phyloP scores from a whole-genome alignment of 2,113 vertebrate genomes.

The Tichodroma muraria region DNA sequence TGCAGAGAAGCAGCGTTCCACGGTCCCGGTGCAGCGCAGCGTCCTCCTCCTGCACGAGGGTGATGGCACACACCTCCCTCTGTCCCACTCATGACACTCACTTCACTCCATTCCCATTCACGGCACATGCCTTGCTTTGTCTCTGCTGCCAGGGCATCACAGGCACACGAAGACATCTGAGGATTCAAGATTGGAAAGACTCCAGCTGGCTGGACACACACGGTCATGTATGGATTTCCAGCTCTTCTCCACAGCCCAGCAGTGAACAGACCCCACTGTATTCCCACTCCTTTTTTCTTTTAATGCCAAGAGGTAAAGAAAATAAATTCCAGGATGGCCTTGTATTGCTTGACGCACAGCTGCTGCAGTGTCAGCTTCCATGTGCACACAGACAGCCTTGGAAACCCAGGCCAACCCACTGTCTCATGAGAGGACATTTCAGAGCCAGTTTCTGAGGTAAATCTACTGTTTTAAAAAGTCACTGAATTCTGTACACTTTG shows the following conservation, averaged over 20 bases:
- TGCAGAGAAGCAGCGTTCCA: not conserved
- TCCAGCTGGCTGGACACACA: not conserved
- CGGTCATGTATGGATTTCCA: not conserved
- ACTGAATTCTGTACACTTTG: constrained; percentile 63
- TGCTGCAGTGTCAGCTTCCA: constrained; percentile 25
- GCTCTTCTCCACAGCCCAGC: not conserved
- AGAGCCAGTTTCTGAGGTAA: constrained; percentile 85
- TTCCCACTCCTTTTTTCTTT: not conserved
- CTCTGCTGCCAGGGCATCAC: not conserved
- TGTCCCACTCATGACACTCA: not conserved
- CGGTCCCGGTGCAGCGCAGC: fast-evolving
- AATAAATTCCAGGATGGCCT: not conserved
- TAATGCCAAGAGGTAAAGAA: not conserved
- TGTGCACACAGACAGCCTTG: not conserved
- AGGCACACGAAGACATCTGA: not conserved
- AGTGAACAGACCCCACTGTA: not conserved
- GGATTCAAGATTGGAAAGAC: not conserved
- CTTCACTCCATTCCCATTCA: not conserved
- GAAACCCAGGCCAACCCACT: not conserved
- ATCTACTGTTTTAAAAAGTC: constrained; percentile 70
- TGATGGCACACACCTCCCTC: not conserved
- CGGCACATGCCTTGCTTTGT: not conserved
- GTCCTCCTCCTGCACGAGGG: fast-evolving
- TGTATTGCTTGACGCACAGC: constrained; percentile 69
- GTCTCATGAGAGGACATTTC: constrained; percentile 55